These are phyloP conservation scores for Xestoiulus laeticollis DNA, from an alignment of 2,888 invertebrate genomes.

Conservation along the genomic window DNA sequence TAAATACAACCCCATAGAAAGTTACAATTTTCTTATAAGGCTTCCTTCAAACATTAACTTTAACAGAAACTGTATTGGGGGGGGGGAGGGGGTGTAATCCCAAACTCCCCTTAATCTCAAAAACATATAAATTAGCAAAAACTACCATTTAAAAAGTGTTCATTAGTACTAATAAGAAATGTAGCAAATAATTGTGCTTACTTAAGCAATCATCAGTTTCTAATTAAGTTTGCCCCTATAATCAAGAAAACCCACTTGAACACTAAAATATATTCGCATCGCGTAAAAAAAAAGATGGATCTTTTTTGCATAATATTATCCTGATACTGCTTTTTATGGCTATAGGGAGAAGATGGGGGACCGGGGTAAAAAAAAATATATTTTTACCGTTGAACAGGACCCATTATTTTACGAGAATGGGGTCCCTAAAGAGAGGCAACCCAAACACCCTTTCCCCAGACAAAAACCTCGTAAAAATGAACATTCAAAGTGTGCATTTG, in stretches of 20 bases:
- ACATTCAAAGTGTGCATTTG: conserved; percentile 45
- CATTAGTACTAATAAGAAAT: too few species aligned
- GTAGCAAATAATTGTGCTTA: too few species aligned
- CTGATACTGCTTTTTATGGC: not conserved
- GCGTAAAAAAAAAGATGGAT: not conserved
- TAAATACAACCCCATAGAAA: too few species aligned
- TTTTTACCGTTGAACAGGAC: not conserved
- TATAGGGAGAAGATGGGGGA: not conserved
- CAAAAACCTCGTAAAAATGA: conserved; percentile 44
- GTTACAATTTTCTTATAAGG: too few species aligned
- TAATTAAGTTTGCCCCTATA: not conserved
- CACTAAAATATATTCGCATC: not conserved
- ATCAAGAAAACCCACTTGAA: not conserved
- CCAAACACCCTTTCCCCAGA: not conserved
- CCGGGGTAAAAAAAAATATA: not conserved
- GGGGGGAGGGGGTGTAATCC: too few species aligned
- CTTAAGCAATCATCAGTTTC: too few species aligned
- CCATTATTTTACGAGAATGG: conserved; percentile 2
- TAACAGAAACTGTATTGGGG: too few species aligned
- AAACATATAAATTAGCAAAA: too few species aligned
- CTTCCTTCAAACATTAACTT: too few species aligned
- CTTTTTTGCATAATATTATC: not conserved
- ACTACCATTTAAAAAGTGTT: too few species aligned
- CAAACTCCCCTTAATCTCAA: too few species aligned
- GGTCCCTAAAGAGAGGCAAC: not conserved